Evolutionary conservation across 2,888 invertebrate genomes (phyloP), one percentile per base, ranked within the genome.

Genomic region (Pandemis cinnamomeana): DNA sequence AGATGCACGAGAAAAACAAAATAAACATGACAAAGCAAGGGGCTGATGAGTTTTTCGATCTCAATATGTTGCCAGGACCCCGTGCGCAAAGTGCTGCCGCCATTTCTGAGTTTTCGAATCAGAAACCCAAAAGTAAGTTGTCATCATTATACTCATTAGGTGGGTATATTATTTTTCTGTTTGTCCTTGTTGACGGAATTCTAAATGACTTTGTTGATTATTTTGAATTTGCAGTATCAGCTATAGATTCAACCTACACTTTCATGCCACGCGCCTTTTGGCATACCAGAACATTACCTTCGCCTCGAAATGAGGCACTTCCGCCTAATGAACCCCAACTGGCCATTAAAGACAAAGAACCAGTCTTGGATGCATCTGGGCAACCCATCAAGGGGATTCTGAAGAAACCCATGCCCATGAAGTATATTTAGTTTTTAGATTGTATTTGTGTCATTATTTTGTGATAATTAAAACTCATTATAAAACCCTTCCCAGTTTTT

Each of bases 371-470:
- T 6, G 58, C 72, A 6, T 80, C 79, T 2, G 81, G 77, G 5
- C 78, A 78, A 1, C 88, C 89, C 0, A 83, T 91, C n/a, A 93
- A 91, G 73, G 93, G 93, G 76, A 94, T 94, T 76, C 80, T 94
- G 46, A 94, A 93, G 77, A 94, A 92, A 83, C 92, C 93, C 0
- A 94, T 93, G 94, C 94, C 94, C 6, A 88, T 93, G 81, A 93
- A 91, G 85, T 94, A 91, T 83, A 89, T 93, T 81, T 91, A 82
- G 74, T 76, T 73, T 11, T 66, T 27, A 63, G 62, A 48, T 75
- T 77, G 61, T 53, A 20, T 15, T 67, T 72, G 61, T 72, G 27
- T 44, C 13, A 0, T 44, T 42, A 42, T 55, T 68, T 3, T 67
- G 44, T 10, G 13, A 1, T 11, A 41, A 42, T 48, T 62, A 15